A percentile compares a stretch with the other conserved stretches of the same genome.
Evolutionary conservation across 2,888 invertebrate species (phyloP).

Genomic region (Zaprionus lineosus): DNA sequence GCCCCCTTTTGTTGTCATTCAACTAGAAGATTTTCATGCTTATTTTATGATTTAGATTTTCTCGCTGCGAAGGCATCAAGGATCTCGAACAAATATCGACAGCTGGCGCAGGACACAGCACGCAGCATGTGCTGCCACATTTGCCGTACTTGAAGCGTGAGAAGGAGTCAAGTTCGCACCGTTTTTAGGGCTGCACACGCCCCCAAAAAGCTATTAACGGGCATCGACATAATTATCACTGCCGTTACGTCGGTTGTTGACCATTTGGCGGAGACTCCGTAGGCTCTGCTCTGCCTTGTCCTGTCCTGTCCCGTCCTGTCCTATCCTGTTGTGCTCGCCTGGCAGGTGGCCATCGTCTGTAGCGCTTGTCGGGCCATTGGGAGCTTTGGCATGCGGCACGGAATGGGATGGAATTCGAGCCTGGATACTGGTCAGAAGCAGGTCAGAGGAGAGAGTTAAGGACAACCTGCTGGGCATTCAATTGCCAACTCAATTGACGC

Average conservation of each 20-base stretch:
- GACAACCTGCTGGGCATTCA: constrained; percentile 51
- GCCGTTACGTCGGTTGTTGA: constrained; percentile 20
- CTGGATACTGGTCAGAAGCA: background rate
- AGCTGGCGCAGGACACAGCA: background rate
- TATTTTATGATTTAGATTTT: constrained; percentile 52
- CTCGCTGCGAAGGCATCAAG: constrained; percentile 17
- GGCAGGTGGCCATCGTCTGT: constrained; percentile 58
- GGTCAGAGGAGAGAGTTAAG: constrained; percentile 17
- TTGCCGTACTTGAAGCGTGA: too few relatives aligned
- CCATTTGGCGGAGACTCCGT: constrained; percentile 11
- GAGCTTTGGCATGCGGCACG: constrained; percentile 18
- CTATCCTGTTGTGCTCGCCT: too few relatives aligned
- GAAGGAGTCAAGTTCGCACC: constrained; percentile 14
- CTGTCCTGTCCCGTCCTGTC: too few relatives aligned
- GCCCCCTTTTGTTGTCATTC: background rate
- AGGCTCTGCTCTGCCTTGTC: too few relatives aligned
- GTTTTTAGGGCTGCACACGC: constrained; percentile 18
- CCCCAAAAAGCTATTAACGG: constrained; percentile 31
- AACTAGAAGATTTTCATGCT: constrained; percentile 39
- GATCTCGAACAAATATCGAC: background rate
- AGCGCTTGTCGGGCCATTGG: constrained; percentile 30
- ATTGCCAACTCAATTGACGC: constrained; percentile 62
- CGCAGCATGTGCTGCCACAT: background rate
- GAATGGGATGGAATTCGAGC: background rate
- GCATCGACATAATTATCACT: constrained; percentile 40